Evolutionary conservation across 2,113 vertebrate species (phyloP), one percentile per base, ranked within the genome.

Genomic region (Hoplias malabaricus): DNA sequence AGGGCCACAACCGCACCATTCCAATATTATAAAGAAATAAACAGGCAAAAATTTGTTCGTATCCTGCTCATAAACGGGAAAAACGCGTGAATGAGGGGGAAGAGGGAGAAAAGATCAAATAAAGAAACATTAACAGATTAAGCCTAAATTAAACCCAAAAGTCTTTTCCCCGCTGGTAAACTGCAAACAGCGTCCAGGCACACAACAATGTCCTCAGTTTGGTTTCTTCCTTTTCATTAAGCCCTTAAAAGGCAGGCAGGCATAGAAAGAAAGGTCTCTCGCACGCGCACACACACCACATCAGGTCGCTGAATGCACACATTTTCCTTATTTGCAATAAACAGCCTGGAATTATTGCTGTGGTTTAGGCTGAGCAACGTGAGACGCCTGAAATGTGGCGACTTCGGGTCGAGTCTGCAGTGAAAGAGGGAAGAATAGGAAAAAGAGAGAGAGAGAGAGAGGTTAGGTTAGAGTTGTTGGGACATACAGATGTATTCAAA

Each of bases 301-400:
- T 23, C 21, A 16, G 25, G n/a, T 34, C 21, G 48, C 19, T 38
- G 29, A 68, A 65, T 77, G 54, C 42, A 67, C 25, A 67, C 67
- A 78, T 63, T 57, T 67, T 68, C 36, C 36, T 71, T 31, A 14
- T 65, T 73, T 74, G 70, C 72, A 43, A 40, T 56, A 36, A 68
- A 38, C 38, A 67, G 75, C 14, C 36, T 59, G 71, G 69, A 56
- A 73, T 85, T 90, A 89, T 91, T 90, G 89, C 89, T 87, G 73
- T 62, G 66, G 77, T 86, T 86, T 79, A 73, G 78, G 81, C 73
- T 69, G 68, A 69, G 69, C 29, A 53, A 34, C 34, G 31, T 25
- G 71, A 36, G 27, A 63, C 1, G 31, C 19, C 16, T 21, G 27
- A 29, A 7, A 27, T 25, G 29, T 61, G 56, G 57, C 48, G 36